Percentiles rank a stretch among this genome's conserved stretches.
These are phyloP conservation scores for Zaprionus bogoriensis DNA, from an alignment of 2,888 invertebrate species.

Conservation along the genomic window DNA sequence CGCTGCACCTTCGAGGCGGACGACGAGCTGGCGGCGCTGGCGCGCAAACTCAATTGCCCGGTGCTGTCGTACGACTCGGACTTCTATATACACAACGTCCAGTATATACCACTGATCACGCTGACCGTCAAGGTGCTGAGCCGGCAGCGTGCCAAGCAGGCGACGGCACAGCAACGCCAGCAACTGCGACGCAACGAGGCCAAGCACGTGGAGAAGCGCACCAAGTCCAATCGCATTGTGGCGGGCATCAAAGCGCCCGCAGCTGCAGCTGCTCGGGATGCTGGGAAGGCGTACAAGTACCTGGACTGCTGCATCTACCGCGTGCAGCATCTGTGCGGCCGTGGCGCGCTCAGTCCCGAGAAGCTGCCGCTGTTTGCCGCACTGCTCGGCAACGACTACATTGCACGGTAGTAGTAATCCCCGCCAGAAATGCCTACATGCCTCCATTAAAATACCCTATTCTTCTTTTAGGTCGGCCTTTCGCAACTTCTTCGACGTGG, in stretches of 20 bases:
- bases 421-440: not conserved
- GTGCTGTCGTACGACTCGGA: conserved; percentile 97
- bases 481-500: conserved; percentile 87
- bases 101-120: conserved; percentile 90
- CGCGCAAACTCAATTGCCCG: conserved; percentile 90
- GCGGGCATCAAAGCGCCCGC: conserved; percentile 50
- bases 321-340: conserved; percentile 87
- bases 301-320: conserved; percentile 88
- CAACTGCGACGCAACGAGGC: conserved; percentile 69
- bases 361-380: conserved; percentile 91
- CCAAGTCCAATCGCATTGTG: conserved; percentile 70
- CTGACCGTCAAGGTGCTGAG: conserved; percentile 84
- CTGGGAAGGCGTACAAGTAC: conserved; percentile 75
- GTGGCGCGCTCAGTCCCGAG: conserved; percentile 86
- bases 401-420: conserved; percentile 83
- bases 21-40: conserved; percentile 92
- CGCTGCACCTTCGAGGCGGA: conserved; percentile 95
- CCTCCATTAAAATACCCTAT: not conserved
- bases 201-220: conserved; percentile 77
- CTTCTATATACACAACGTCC: conserved; percentile 93
- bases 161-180: not conserved
- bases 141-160: conserved; percentile 55
- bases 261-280: fast-evolving
- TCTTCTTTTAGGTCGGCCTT: conserved; percentile 84
- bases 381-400: conserved; percentile 95